A percentile compares a stretch with the other conserved stretches of the same genome.
phyloP scores from a whole-genome alignment of 2,797 vertebrate genomes.

The Xenentodon cancila region DNA sequence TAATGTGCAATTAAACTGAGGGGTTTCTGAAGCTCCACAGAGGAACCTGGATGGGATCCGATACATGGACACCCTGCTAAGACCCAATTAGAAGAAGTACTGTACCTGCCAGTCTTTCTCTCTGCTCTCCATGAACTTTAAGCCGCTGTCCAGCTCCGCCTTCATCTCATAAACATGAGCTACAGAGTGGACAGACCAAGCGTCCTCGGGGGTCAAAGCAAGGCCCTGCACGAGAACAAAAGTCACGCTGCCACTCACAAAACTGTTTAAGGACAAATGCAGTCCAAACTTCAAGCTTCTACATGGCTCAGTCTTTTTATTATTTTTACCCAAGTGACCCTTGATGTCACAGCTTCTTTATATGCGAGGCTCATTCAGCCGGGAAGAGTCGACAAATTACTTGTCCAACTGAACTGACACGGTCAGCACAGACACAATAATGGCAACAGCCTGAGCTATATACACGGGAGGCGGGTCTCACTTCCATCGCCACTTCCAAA shows the following conservation, averaged over 20 bases:
- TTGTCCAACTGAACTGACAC: conserved; percentile 8
- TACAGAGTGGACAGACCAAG: conserved; percentile 90
- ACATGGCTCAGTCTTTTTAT: conserved; percentile 1
- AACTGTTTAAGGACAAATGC: conserved; percentile 2
- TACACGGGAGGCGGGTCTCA: conserved; percentile 66
- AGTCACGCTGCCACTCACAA: background rate
- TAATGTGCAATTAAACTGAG: conserved; percentile 4
- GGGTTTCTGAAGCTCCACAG: background rate
- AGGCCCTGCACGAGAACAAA: conserved; percentile 81
- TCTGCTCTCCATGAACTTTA: conserved; percentile 87
- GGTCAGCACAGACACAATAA: conserved; percentile 9
- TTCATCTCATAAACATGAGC: conserved; percentile 95
- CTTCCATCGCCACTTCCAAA: conserved; percentile 90
- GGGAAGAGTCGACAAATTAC: conserved; percentile 28
- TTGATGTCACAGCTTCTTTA: conserved; percentile 13
- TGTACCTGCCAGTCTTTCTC: conserved; percentile 91
- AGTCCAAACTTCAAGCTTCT: conserved; percentile 6
- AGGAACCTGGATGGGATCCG: background rate
- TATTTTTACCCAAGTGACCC: background rate
- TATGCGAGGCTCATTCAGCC: conserved; percentile 13
- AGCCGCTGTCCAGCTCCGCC: conserved; percentile 86
- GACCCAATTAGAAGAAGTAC: conserved; percentile 42
- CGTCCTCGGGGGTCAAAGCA: conserved; percentile 83
- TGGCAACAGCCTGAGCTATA: background rate
- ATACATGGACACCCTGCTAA: background rate